phyloP scores from a whole-genome alignment of 2,113 vertebrate species.

The Cisticola juncidis region DNA sequence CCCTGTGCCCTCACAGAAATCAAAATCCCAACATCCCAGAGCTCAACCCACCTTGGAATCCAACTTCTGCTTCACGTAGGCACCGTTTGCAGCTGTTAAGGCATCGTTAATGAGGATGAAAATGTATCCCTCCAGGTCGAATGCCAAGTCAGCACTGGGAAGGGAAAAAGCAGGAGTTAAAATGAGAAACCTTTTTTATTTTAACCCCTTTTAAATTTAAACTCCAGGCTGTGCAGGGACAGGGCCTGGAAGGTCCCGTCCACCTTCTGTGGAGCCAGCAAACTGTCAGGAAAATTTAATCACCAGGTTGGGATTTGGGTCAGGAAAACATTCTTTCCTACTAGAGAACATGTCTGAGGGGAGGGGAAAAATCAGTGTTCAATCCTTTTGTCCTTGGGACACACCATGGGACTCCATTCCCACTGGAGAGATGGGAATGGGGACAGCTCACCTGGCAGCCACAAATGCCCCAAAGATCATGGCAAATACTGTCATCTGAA shows the following conservation, averaged over 20 bases:
- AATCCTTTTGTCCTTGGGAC: background rate
- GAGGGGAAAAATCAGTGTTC: accelerated
- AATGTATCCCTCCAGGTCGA: slow-evolving; percentile 91
- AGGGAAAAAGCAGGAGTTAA: background rate
- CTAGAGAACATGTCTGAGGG: background rate
- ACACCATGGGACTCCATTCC: accelerated
- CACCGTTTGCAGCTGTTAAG: slow-evolving; percentile 92
- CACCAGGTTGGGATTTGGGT: background rate
- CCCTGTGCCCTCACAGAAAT: accelerated
- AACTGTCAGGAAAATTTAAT: background rate
- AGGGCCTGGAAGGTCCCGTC: background rate
- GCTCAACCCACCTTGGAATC: slow-evolving; percentile 86
- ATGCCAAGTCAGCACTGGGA: slow-evolving; percentile 87
- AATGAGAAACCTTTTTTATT: background rate
- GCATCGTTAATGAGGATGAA: slow-evolving; percentile 92
- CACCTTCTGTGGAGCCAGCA: background rate
- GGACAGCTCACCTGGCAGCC: no score
- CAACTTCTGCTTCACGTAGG: slow-evolving; percentile 94
- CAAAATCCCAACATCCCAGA: background rate
- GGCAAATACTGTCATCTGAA: no score
- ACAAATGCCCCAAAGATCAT: no score
- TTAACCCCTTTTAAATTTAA: background rate
- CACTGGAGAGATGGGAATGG: background rate
- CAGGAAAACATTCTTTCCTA: background rate
- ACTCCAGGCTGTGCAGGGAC: background rate